These are phyloP conservation scores for Rhagologus leucostigma DNA, from an alignment of 2,113 vertebrate genomes.

Conservation along the genomic window DNA sequence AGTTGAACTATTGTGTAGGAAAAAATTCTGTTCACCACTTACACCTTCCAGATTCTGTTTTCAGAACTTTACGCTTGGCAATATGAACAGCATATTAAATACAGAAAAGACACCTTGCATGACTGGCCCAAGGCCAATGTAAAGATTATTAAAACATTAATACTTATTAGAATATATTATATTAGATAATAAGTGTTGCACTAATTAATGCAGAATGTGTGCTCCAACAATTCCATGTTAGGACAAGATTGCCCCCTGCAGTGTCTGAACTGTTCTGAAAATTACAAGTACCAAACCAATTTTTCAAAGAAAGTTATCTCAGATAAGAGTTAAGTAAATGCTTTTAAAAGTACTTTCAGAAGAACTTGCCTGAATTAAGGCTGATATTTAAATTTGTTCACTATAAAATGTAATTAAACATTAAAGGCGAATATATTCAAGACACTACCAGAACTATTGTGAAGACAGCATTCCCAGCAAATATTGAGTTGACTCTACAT, in stretches of 20 bases:
- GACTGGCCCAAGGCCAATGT: not conserved
- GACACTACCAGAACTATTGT: not conserved
- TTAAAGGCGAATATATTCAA: not conserved
- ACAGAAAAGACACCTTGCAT: not conserved
- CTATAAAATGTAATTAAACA: not conserved
- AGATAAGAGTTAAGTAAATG: not conserved
- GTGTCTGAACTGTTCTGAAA: not conserved
- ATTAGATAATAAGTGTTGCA: not conserved
- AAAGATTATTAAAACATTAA: not conserved
- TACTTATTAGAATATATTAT: not conserved
- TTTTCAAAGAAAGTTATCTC: not conserved
- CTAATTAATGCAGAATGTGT: not conserved
- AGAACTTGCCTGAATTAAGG: not conserved
- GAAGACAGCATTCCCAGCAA: not conserved
- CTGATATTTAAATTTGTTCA: not conserved
- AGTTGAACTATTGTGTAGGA: not conserved
- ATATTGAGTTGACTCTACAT: not conserved
- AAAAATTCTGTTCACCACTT: not conserved
- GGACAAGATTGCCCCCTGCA: not conserved
- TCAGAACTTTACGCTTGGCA: not conserved
- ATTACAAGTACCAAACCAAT: not conserved
- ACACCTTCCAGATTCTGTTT: not conserved
- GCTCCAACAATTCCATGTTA: not conserved
- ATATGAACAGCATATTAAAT: not conserved
- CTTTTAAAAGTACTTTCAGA: not conserved